Percentiles rank a stretch among this genome's conserved stretches.
Conservation (phyloP, 2,113 vertebrate species). For the Chionis minor region DNA sequence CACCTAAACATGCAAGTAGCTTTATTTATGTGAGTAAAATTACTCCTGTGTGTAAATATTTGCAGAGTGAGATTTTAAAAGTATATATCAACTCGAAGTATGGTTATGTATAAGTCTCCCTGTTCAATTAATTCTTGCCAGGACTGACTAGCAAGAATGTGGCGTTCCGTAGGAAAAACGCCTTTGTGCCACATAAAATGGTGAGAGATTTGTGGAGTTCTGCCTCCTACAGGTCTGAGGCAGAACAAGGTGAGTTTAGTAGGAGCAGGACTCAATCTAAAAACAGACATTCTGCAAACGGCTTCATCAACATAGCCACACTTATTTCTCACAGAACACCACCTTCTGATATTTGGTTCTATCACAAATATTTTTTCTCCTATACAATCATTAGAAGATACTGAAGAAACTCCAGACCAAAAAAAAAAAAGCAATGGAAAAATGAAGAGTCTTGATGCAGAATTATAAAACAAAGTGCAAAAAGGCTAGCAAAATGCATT, state of each 20-base stretch:
- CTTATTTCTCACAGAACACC: not conserved
- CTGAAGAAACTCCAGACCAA: not conserved
- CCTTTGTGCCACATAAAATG: constrained; percentile 1
- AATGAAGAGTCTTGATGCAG: no score
- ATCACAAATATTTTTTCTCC: not conserved
- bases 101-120: not conserved
- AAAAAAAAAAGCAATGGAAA: not conserved
- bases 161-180: constrained; percentile 18
- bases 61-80: not conserved
- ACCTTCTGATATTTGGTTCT: not conserved
- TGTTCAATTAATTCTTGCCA: constrained; percentile 48
- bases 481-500: not conserved
- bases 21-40: not conserved
- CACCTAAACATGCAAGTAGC: not conserved
- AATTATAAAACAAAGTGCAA: not conserved
- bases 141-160: constrained; percentile 19
- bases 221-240: constrained; percentile 64
- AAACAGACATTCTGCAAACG: not conserved
- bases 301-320: not conserved
- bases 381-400: not conserved
- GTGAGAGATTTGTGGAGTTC: constrained; percentile 49
- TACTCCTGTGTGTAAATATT: not conserved
- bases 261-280: not conserved
- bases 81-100: not conserved
- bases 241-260: not conserved